These are phyloP conservation scores for Brachionus plicatilis DNA, from an alignment of 1,140 invertebrate species.

Conservation along the genomic window DNA sequence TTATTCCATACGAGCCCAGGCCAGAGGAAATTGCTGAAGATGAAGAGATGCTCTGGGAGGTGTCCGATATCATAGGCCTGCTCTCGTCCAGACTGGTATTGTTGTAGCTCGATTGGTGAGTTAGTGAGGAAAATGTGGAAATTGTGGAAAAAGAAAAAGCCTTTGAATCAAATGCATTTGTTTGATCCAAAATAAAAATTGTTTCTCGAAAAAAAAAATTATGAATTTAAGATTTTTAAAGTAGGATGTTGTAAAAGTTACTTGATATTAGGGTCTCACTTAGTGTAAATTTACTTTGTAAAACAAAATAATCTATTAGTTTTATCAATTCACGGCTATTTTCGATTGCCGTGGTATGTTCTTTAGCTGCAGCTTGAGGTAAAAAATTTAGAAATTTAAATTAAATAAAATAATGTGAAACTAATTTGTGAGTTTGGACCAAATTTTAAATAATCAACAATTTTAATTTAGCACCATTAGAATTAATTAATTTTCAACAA, in stretches of 20 bases:
- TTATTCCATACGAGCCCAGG: not conserved
- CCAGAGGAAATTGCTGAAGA: not conserved
- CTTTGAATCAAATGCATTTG: constrained; percentile 60
- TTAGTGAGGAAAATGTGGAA: not conserved
- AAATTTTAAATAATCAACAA: too few relatives aligned
- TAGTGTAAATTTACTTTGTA: constrained; percentile 57
- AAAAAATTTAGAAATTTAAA: too few relatives aligned
- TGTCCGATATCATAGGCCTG: not conserved
- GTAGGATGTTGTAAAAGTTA: not conserved
- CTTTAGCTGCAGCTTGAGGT: constrained; percentile 45
- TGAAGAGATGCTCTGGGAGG: not conserved
- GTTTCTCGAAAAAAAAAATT: not conserved
- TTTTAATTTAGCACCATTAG: too few relatives aligned
- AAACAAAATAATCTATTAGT: constrained; percentile 62
- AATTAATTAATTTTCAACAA: too few relatives aligned
- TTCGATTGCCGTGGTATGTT: constrained; percentile 48
- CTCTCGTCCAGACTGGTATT: not conserved
- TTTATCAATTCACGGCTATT: constrained; percentile 62
- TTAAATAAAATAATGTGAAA: too few relatives aligned
- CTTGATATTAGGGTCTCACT: constrained; percentile 41
- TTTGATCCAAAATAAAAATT: constrained; percentile 15
- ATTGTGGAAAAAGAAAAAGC: constrained; percentile 46
- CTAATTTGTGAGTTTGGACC: too few relatives aligned
- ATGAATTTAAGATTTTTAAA: not conserved
- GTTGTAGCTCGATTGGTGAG: not conserved